Percentiles rank a stretch among this genome's conserved stretches.
Evolutionary conservation across 30 jellyfish, hydroid and myxozoan genomes (phyloP).

Genomic region (Aurelia sp.): DNA sequence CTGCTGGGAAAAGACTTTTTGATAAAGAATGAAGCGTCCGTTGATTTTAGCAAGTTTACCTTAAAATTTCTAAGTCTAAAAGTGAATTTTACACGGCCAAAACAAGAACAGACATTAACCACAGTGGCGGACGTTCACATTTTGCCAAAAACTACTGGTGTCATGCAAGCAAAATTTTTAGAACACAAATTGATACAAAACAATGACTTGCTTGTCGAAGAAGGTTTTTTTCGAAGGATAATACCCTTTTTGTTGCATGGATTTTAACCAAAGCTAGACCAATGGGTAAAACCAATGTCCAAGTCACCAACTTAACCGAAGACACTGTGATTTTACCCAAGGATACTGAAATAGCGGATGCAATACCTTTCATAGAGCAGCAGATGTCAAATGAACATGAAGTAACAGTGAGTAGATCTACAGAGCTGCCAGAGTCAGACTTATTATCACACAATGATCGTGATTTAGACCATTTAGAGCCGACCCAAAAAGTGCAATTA

Average conservation of each 20-base stretch:
- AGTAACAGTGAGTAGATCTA: too few relatives aligned
- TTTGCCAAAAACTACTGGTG: constrained; percentile 7
- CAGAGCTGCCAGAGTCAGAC: not conserved
- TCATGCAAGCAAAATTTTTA: not conserved
- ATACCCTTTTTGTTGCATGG: not conserved
- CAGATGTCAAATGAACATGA: not conserved
- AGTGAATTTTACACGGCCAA: constrained; percentile 1
- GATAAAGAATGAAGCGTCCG: not conserved
- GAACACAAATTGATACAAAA: not conserved
- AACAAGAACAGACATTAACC: not conserved
- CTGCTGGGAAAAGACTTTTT: constrained; percentile 37
- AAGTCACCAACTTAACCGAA: constrained; percentile 21
- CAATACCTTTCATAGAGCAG: constrained; percentile 7
- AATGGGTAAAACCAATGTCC: not conserved
- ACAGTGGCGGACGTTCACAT: constrained; percentile 25
- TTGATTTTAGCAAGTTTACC: too few relatives aligned
- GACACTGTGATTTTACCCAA: constrained; percentile 10
- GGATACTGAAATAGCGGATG: constrained; percentile 22
- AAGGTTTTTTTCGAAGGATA: constrained; percentile 27
- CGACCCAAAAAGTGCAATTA: not conserved
- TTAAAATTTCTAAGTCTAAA: not conserved
- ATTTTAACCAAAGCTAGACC: constrained; percentile 33
- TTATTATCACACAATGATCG: constrained; percentile 14
- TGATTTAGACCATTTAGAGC: constrained; percentile 4
- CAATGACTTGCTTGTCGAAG: constrained; percentile 17